These are phyloP conservation scores for Chamaea fasciata DNA, from an alignment of 2,113 vertebrate genomes.

Conservation along the genomic window DNA sequence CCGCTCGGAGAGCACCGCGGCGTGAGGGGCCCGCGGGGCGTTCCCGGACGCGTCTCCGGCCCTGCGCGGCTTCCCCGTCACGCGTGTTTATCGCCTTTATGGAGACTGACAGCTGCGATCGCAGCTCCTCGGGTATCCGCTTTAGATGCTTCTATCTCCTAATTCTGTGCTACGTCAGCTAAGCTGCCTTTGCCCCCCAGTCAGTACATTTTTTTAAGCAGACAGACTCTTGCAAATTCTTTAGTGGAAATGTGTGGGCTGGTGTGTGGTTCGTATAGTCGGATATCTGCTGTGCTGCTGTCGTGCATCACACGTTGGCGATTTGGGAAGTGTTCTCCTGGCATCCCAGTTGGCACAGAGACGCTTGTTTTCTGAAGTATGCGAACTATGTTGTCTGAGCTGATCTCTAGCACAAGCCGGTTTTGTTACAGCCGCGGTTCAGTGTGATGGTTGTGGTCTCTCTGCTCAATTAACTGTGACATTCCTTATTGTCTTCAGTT, in stretches of 20 bases:
- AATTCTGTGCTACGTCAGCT: neutral
- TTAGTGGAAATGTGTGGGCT: neutral
- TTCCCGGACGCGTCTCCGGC: neutral
- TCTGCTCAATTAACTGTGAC: accelerated
- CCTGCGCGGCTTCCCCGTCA: neutral
- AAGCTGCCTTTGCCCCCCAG: neutral
- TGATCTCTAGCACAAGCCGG: neutral
- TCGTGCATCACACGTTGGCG: accelerated
- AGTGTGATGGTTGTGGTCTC: neutral
- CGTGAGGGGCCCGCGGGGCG: neutral
- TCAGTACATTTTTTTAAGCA: accelerated
- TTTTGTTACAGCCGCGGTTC: accelerated
- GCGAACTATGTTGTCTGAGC: neutral
- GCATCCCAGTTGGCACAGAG: accelerated
- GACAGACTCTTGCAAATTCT: no score
- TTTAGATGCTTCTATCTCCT: neutral
- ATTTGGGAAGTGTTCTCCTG: neutral
- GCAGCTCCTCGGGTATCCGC: accelerated
- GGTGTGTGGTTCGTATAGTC: accelerated
- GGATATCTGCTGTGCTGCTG: accelerated
- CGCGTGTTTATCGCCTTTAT: neutral
- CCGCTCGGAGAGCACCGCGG: neutral
- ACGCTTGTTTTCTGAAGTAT: neutral
- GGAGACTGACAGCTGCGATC: neutral
- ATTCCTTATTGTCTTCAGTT: neutral